A percentile compares a stretch with the other conserved stretches of the same genome.
Evolutionary conservation across 2,888 invertebrate genomes (phyloP).

Genomic region (Morpho helenor): DNA sequence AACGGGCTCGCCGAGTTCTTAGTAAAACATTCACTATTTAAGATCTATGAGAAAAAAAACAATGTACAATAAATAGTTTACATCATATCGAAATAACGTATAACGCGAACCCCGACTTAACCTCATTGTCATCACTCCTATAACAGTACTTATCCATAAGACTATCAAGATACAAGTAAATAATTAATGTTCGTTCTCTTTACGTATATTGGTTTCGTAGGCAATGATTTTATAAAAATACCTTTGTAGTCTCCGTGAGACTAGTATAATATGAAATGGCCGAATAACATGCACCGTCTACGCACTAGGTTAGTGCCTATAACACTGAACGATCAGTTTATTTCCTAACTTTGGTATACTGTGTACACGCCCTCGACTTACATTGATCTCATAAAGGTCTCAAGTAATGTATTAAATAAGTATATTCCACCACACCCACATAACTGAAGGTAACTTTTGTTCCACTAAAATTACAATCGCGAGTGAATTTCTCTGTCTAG

Average conservation of each 20-base stretch:
- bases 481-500: conserved; percentile 45
- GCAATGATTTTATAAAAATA: conserved; percentile 78
- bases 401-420: conserved; percentile 46
- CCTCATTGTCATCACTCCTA: conserved; percentile 42
- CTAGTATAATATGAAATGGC: conserved; percentile 37
- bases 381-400: conserved; percentile 46
- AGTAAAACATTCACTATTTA: conserved; percentile 68
- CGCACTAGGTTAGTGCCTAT: conserved; percentile 12
- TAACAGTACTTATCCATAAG: conserved; percentile 56
- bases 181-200: conserved; percentile 64
- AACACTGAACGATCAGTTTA: conserved; percentile 44
- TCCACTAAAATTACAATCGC: conserved; percentile 56
- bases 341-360: conserved; percentile 79
- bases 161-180: conserved; percentile 71
- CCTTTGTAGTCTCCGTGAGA: conserved; percentile 49
- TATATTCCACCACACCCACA: conserved; percentile 46
- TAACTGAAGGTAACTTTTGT: conserved; percentile 72
- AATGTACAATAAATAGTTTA: conserved; percentile 73
- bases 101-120: conserved; percentile 69
- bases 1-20: conserved; percentile 67
- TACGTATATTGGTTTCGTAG: conserved; percentile 76
- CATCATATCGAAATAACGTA: conserved; percentile 70
- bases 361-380: conserved; percentile 57
- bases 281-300: conserved; percentile 25
- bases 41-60: conserved; percentile 63